phyloP scores from a whole-genome alignment of 2,113 vertebrate genomes.

The Perccottus glenii region DNA sequence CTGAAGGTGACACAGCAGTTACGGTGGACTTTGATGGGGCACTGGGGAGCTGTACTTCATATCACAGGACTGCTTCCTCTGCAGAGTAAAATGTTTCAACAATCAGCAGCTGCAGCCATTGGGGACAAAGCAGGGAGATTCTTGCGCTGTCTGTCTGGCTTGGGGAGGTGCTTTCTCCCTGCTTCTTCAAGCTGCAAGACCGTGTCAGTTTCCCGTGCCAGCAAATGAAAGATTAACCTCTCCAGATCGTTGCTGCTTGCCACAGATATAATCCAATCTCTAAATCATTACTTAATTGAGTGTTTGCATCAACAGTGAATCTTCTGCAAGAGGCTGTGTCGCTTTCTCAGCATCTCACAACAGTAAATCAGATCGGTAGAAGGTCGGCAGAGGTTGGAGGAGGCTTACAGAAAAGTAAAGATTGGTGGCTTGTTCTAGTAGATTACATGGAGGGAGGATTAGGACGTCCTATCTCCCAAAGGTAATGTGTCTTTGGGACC shows the following conservation, averaged over 20 bases:
- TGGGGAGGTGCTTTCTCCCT: background rate
- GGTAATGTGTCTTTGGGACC: background rate
- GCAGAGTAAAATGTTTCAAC: constrained; percentile 70
- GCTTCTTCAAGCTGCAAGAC: constrained; percentile 18
- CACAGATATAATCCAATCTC: constrained; percentile 48
- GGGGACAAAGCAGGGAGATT: constrained; percentile 48
- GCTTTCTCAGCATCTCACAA: constrained; percentile 22
- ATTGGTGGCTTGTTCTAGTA: background rate
- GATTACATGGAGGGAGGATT: background rate
- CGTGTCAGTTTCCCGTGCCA: constrained; percentile 24
- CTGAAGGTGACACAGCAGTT: constrained; percentile 80
- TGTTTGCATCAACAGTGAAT: constrained; percentile 65
- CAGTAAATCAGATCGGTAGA: constrained; percentile 40
- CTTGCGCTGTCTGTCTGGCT: constrained; percentile 15
- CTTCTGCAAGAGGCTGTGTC: constrained; percentile 20
- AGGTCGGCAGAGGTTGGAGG: constrained; percentile 20
- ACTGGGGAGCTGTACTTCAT: constrained; percentile 77
- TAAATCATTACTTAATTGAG: constrained; percentile 70
- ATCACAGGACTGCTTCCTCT: constrained; percentile 72
- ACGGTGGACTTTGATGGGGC: constrained; percentile 75
- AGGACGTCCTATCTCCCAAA: background rate
- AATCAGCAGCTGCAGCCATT: constrained; percentile 70
- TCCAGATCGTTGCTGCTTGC: constrained; percentile 33
- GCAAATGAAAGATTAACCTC: constrained; percentile 54
- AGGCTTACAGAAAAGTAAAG: constrained; percentile 10